Evolutionary conservation across 2,113 vertebrate genomes (phyloP).

Genomic region (Cinclus cinclus): DNA sequence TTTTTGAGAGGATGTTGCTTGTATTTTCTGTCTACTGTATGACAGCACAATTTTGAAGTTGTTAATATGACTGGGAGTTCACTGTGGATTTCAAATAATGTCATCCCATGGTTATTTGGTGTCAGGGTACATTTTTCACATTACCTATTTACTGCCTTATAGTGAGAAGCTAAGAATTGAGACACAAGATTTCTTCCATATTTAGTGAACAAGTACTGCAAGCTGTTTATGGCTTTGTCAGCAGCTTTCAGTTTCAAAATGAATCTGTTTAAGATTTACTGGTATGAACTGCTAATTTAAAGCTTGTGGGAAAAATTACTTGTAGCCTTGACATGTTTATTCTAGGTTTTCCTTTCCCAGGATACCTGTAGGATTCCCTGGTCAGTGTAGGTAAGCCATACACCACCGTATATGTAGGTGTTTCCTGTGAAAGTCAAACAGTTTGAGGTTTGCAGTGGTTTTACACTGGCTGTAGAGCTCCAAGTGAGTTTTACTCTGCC

Average conservation of each 20-base stretch:
- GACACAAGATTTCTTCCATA: neutral
- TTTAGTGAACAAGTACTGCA: neutral
- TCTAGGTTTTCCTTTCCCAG: neutral
- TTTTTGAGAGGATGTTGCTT: neutral
- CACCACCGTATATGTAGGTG: accelerated
- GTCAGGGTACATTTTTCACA: neutral
- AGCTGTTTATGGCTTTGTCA: neutral
- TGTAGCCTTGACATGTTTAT: neutral
- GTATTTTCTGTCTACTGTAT: neutral
- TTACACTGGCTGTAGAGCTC: neutral
- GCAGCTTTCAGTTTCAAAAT: neutral
- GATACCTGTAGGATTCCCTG: neutral
- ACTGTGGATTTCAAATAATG: neutral
- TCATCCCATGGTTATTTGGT: neutral
- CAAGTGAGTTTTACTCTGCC: neutral
- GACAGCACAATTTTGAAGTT: neutral
- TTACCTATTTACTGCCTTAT: neutral
- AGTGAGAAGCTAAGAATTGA: neutral
- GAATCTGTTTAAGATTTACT: neutral
- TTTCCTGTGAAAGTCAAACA: neutral
- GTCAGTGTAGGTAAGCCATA: neutral
- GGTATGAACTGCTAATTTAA: neutral
- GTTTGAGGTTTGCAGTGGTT: neutral
- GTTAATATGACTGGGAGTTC: neutral
- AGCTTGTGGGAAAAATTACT: neutral